Percentiles rank a stretch among this genome's conserved stretches.
These are phyloP conservation scores for Melitaea cinxia DNA, from an alignment of 1,140 invertebrate genomes.

Conservation along the genomic window DNA sequence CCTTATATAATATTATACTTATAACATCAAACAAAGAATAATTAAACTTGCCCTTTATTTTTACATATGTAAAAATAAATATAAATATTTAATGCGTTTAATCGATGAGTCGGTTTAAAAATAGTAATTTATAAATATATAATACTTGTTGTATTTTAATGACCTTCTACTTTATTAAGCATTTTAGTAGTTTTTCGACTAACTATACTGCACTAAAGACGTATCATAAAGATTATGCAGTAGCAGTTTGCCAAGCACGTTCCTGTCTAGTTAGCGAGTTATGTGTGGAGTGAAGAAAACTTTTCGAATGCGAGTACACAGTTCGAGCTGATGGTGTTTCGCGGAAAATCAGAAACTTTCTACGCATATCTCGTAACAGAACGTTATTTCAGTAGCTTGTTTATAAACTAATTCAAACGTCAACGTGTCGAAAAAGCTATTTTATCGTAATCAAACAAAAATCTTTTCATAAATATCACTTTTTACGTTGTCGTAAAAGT, in stretches of 20 bases:
- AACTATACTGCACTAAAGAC: not conserved
- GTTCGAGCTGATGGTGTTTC: constrained; percentile 14
- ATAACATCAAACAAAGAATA: too few relatives aligned
- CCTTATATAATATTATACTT: too few relatives aligned
- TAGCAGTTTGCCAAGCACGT: constrained; percentile 18
- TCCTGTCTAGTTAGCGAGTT: constrained; percentile 20
- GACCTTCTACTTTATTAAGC: not conserved
- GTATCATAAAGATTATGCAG: constrained; percentile 14
- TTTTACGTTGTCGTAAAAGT: constrained; percentile 27
- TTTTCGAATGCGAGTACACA: constrained; percentile 14
- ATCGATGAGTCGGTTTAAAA: too few relatives aligned
- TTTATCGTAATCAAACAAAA: not conserved
- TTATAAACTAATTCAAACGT: not conserved
- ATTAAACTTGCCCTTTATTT: too few relatives aligned
- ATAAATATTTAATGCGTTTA: too few relatives aligned
- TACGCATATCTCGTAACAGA: constrained; percentile 37
- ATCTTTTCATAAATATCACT: not conserved
- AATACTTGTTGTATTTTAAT: too few relatives aligned
- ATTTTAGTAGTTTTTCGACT: not conserved
- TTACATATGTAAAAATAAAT: too few relatives aligned
- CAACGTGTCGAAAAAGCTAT: not conserved
- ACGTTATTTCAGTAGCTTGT: constrained; percentile 36
- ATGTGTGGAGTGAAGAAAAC: constrained; percentile 17
- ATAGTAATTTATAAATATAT: too few relatives aligned
- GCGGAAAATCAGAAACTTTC: constrained; percentile 43